Evolutionary conservation across 2,797 vertebrate species (phyloP).

Genomic region (Lemur catta): DNA sequence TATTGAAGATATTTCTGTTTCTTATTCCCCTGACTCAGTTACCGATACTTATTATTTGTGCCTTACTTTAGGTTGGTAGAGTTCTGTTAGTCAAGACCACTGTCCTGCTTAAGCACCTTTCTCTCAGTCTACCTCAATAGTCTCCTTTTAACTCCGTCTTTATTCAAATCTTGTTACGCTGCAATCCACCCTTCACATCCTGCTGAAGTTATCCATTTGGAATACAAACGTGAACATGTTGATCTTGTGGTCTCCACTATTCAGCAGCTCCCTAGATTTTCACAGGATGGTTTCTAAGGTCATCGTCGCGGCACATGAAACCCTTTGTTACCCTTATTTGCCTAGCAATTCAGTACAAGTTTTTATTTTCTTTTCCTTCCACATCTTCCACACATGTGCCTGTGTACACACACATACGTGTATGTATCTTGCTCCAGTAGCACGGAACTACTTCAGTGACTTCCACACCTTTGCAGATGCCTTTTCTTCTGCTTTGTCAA

Average conservation of each 20-base stretch:
- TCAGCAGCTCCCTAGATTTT: no score
- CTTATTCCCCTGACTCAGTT: background rate
- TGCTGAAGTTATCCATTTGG: background rate
- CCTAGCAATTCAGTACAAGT: background rate
- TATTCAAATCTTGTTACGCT: background rate
- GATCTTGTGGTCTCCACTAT: no score
- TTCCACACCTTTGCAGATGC: background rate
- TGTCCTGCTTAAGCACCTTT: background rate
- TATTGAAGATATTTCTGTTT: background rate
- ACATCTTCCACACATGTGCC: background rate
- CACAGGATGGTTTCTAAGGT: no score
- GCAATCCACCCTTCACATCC: background rate
- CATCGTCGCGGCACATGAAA: no score
- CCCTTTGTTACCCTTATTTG: background rate
- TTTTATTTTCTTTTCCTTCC: background rate
- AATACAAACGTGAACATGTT: no score
- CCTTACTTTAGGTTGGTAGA: background rate
- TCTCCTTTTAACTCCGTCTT: background rate
- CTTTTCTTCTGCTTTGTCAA: no score
- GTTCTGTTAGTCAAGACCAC: background rate
- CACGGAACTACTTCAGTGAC: background rate
- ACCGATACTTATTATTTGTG: no score
- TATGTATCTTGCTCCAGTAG: background rate
- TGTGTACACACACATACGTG: background rate
- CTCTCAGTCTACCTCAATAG: background rate